Evolutionary conservation across 2,797 vertebrate species (phyloP).

Genomic region (Synaphobranchus kaupii): DNA sequence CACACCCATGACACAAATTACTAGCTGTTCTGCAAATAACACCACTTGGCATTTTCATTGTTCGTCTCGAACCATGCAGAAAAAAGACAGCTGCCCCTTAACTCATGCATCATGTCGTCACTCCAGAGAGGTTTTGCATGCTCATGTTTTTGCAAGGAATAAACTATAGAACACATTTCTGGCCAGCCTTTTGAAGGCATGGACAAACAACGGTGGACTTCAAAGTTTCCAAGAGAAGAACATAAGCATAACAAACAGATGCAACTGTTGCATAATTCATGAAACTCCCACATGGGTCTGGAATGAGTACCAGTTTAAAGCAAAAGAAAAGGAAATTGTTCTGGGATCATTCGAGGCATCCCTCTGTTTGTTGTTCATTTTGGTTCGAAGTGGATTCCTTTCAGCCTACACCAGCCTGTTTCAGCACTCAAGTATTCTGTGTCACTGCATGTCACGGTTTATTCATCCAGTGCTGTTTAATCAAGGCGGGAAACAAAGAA

Average conservation of each 20-base stretch:
- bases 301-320: slow-evolving; percentile 32
- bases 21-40: not conserved
- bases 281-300: slow-evolving; percentile 26
- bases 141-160: slow-evolving; percentile 37
- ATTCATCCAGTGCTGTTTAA: slow-evolving; percentile 7
- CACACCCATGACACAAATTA: not conserved
- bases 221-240: not conserved
- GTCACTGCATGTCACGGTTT: not conserved
- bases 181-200: not conserved
- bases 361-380: slow-evolving; percentile 40
- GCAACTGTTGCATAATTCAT: slow-evolving; percentile 2
- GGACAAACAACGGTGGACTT: slow-evolving; percentile 30
- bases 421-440: not conserved
- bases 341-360: slow-evolving; percentile 33
- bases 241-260: slow-evolving; percentile 13
- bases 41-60: not conserved
- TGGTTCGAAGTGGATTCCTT: slow-evolving; percentile 42
- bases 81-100: not conserved
- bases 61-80: not conserved
- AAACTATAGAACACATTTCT: not conserved
- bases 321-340: slow-evolving; percentile 35
- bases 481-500: not conserved
- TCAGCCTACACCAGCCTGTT: slow-evolving; percentile 37
- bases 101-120: not conserved
- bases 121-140: not conserved